Evolutionary conservation across 2,797 vertebrate species (phyloP), one percentile per base, ranked within the genome.

Genomic region (Sebastes glaucus): DNA sequence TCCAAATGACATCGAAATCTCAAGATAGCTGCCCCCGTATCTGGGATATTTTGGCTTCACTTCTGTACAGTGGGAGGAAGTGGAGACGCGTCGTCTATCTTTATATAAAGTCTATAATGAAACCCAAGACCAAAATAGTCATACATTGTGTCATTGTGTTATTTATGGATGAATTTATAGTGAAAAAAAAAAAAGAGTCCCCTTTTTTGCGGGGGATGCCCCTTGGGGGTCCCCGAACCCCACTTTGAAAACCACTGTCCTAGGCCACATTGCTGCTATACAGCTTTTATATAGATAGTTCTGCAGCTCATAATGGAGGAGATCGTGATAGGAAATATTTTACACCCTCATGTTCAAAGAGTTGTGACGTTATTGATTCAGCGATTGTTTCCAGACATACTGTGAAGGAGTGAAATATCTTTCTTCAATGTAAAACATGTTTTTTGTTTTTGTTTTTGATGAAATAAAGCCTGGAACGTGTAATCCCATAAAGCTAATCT

Each of bases 11-110:
- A 0, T 46, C 0, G 0, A 18, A 46, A 46, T 46, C 16, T 46
- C 42, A 46, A 46, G 42, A 46, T 46, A 0, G 46, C 18, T 0
- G 46, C 46, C 0, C 16, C 46, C 1, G 0, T 49, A 49, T 49
- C 46, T 49, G 46, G 46, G 18, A 49, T 49, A 49, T 49, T 49
- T 49, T 49, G 18, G 46, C 18, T 49, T 49, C 46, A 20, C 46
- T 49, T 49, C 7, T 49, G 46, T 49, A 49, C 46, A 49, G 18
- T 49, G 46, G 16, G 46, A 49, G 46, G 18, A 20, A 49, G 46
- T 20, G 38, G 38, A 42, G 14, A 42, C 38, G 38, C 14, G 16
- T 20, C 16, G 7, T 49, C 46, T 18, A 0, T 20, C 46, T 49
- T 49, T 49, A 42, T 42, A 14, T 42, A 0, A 3, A 49, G 46